Conservation (phyloP, 1,140 invertebrate species). For the Drosophila littoralis region DNA sequence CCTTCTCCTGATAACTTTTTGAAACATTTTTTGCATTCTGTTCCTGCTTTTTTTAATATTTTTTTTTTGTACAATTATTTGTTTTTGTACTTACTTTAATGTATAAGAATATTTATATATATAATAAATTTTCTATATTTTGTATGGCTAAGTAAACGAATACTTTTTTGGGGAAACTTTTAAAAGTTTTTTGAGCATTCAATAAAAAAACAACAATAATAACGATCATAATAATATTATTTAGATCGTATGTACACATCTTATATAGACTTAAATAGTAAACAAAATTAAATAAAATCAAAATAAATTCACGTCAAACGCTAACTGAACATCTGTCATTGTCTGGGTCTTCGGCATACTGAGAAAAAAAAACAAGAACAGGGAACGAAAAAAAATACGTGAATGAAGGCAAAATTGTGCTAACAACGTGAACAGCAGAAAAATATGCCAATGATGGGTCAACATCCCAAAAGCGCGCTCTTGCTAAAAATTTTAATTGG, state of each 20-base stretch:
- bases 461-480: not conserved
- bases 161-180: too few species aligned
- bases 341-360: constrained; percentile 11
- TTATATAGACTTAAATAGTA: not conserved
- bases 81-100: not conserved
- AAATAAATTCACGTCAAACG: constrained; percentile 3
- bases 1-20: constrained; percentile 15
- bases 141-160: too few species aligned
- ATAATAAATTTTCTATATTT: too few species aligned
- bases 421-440: constrained; percentile 13
- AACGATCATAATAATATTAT: too few species aligned
- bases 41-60: not conserved
- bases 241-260: not conserved
- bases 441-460: constrained; percentile 11
- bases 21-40: not conserved
- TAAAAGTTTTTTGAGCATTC: too few species aligned
- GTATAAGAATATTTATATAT: too few species aligned
- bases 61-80: not conserved
- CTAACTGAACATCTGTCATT: not conserved
- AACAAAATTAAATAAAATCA: not conserved
- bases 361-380: not conserved
- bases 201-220: too few species aligned
- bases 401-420: constrained; percentile 4
- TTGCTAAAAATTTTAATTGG: constrained; percentile 29
- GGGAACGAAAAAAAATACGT: not conserved